phyloP scores from a whole-genome alignment of 2,113 vertebrate species.

The Heterotilapia buettikoferi region DNA sequence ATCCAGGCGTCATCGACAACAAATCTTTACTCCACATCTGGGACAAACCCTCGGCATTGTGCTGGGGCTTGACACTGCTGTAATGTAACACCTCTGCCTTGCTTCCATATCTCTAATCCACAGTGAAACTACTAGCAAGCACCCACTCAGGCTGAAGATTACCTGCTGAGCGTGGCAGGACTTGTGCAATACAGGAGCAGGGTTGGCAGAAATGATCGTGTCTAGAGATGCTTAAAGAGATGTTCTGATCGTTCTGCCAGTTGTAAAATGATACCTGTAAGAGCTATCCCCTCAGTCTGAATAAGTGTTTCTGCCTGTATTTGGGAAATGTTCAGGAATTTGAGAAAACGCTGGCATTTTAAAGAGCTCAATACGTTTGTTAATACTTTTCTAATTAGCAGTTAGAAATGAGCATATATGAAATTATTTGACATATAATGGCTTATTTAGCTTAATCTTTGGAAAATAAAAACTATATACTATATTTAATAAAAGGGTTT shows the following conservation, averaged over 20 bases:
- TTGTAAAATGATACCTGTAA: conserved; percentile 22
- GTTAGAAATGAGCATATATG: not conserved
- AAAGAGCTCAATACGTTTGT: not conserved
- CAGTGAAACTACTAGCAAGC: not conserved
- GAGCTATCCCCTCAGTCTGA: not conserved
- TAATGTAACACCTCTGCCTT: conserved; percentile 24
- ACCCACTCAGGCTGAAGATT: conserved; percentile 3
- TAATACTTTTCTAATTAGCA: not conserved
- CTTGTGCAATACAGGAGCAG: conserved; percentile 22
- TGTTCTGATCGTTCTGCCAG: conserved; percentile 2
- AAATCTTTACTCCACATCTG: conserved; percentile 45
- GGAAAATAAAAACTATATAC: not conserved
- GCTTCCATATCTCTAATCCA: conserved; percentile 31
- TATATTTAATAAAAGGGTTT: not conserved
- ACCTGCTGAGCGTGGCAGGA: conserved; percentile 17
- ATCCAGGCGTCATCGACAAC: not conserved
- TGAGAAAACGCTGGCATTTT: not conserved
- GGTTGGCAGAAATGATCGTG: conserved; percentile 1
- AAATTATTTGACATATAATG: not conserved
- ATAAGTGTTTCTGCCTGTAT: not conserved
- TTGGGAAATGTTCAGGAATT: not conserved
- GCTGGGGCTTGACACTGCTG: conserved; percentile 30
- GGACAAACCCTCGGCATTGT: conserved; percentile 3
- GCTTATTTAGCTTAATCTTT: not conserved
- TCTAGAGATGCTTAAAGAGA: conserved; percentile 12